These are phyloP conservation scores for Callinectes sapidus DNA, from an alignment of 2,888 invertebrate genomes.

Conservation along the genomic window DNA sequence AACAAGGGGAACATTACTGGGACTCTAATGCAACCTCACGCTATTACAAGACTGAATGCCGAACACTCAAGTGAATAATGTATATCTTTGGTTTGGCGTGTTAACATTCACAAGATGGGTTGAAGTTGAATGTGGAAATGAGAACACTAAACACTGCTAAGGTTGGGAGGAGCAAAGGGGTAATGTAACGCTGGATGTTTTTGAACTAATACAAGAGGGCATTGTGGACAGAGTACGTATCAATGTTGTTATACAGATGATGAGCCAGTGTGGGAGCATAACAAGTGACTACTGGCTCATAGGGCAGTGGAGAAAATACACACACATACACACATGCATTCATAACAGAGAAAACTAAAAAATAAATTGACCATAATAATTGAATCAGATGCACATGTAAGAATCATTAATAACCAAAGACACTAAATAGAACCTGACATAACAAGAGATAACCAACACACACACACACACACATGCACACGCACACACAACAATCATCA, in stretches of 20 bases:
- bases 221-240: slow-evolving; percentile 1
- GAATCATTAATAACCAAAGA: too few relatives aligned
- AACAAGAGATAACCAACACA: neutral
- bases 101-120: neutral
- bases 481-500: neutral
- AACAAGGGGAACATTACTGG: neutral
- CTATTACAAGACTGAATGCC: neutral
- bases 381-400: too few relatives aligned
- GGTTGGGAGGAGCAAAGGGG: neutral
- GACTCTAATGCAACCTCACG: neutral
- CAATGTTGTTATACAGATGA: neutral
- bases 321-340: neutral
- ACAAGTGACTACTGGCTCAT: neutral
- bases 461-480: neutral
- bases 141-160: neutral
- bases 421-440: too few relatives aligned
- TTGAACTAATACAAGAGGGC: neutral
- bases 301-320: slow-evolving; percentile 17
- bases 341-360: neutral
- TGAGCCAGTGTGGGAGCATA: neutral
- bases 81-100: neutral
- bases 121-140: neutral
- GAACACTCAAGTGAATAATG: neutral
- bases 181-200: neutral
- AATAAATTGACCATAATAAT: neutral